Evolutionary conservation across 53 echinoderm and acorn worm genomes (phyloP).

Genomic region (Pentamera pediparva): DNA sequence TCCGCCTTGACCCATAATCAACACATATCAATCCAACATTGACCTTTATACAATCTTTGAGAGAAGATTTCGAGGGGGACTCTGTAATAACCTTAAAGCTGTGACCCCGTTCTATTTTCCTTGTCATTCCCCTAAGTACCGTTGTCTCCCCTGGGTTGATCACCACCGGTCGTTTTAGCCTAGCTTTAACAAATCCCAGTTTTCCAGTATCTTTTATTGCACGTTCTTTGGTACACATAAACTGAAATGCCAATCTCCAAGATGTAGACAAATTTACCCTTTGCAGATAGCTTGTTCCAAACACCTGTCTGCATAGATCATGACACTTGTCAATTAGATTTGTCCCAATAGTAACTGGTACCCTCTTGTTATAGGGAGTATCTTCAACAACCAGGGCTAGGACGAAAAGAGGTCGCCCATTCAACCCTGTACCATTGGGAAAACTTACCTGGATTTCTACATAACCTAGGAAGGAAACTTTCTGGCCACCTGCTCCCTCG

Average conservation of each 20-base stretch:
- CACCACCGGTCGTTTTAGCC: not conserved
- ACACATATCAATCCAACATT: no score
- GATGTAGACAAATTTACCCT: not conserved
- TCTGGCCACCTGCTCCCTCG: constrained; percentile 14
- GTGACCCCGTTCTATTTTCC: not conserved
- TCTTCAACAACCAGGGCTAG: constrained; percentile 6
- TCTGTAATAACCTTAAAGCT: not conserved
- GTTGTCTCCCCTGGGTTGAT: not conserved
- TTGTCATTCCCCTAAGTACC: not conserved
- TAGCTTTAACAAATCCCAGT: not conserved
- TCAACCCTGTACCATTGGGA: not conserved
- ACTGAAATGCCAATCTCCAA: not conserved
- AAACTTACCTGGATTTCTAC: not conserved
- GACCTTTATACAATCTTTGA: no score
- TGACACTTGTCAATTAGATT: not conserved
- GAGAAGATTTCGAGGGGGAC: no score
- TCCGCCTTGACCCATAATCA: no score
- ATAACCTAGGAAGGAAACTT: constrained; percentile 11
- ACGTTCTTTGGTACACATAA: not conserved
- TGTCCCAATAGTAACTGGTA: constrained; percentile 19
- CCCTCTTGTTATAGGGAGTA: constrained; percentile 2
- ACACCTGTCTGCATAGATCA: not conserved
- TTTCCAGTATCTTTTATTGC: not conserved
- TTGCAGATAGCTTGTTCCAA: not conserved
- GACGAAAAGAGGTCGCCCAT: not conserved